Percentiles rank a stretch among this genome's conserved stretches.
Evolutionary conservation across 2,888 invertebrate genomes (phyloP).

Genomic region (Pristionchus entomophagus): DNA sequence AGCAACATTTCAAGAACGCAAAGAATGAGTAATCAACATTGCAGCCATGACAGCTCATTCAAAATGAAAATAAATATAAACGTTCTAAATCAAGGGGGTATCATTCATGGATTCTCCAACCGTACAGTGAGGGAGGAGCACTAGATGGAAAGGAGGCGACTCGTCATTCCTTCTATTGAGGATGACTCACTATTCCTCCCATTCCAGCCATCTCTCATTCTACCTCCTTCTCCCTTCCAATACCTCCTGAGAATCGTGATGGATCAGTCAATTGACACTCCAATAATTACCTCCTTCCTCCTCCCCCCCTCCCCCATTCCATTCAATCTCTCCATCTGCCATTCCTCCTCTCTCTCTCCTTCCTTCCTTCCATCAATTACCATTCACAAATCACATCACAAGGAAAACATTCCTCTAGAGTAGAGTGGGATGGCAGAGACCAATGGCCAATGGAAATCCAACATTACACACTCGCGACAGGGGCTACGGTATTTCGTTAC

Average conservation of each 20-base stretch:
- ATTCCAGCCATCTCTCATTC: constrained; percentile 3
- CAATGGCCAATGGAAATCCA: not conserved
- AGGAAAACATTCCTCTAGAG: constrained; percentile 8
- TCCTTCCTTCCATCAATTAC: constrained; percentile 7
- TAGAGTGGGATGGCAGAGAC: not conserved
- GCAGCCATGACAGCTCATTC: too few species aligned
- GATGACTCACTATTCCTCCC: not conserved
- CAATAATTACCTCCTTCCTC: not conserved
- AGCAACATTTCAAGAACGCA: too few species aligned
- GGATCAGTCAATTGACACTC: too few species aligned
- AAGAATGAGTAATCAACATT: too few species aligned
- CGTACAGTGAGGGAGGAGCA: not conserved
- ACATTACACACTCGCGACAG: not conserved
- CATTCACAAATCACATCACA: constrained; percentile 5
- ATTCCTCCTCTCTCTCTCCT: not conserved
- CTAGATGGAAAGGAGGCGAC: not conserved
- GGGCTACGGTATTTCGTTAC: too few species aligned
- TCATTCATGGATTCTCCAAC: too few species aligned
- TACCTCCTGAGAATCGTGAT: too few species aligned
- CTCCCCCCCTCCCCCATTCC: not conserved
- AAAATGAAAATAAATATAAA: too few species aligned
- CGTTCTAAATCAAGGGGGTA: too few species aligned
- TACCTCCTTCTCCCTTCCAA: too few species aligned
- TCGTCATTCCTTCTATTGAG: not conserved
- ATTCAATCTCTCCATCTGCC: not conserved